Base-by-base conservation (phyloP, 2,113 vertebrate genomes). In the Nerophis lumbriciformis region DNA sequence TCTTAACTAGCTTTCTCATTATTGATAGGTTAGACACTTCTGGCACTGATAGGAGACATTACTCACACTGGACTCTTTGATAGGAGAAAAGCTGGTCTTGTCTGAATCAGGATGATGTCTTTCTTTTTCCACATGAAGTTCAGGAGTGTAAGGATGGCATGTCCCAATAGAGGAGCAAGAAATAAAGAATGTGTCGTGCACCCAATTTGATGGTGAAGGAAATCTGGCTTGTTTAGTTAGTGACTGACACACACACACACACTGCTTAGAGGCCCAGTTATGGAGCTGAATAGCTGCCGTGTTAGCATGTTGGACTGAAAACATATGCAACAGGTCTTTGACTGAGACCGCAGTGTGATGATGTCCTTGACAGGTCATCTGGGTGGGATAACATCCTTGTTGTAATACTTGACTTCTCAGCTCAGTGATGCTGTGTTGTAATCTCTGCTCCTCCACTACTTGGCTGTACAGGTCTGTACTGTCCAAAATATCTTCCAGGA, bases 401-500 rank as follows among this genome's bases (percentile, higher is more conserved):
- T 71, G 76, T 15, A 78, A 59, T 14, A 76, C 39, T 28, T 59
- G 44, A 37, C 53, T 76, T 59, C 61, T 76, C 52, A 53, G 66
- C 38, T 60, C 63, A 54, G 63, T 64, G 64, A 54, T 15, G 16
- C 37, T 63, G 47, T 73, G 53, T 21, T 83, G 82, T 3, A 7
- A 9, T 49, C 60, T 76, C 28, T 76, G 72, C 63, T 87, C 81
- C 8, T 72, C 66, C 35, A 86, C 60, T n/a, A 59, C 68, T n/a
- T 83, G 83, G 71, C 83, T 90, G 5, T 85, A 90, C 15, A 87
- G 48, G 21, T 77, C 80, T 1, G 72, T 59, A 1, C 83, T 85
- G 44, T 64, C 59, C 51, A 89, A 39, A 67, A 89, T 71, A 47
- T 91, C 89, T 58, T 83, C 77, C 59, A 91, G 59, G 5, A 77